These are phyloP conservation scores for Tetragonula clypearis DNA, from an alignment of 1,140 invertebrate genomes.

Conservation along the genomic window DNA sequence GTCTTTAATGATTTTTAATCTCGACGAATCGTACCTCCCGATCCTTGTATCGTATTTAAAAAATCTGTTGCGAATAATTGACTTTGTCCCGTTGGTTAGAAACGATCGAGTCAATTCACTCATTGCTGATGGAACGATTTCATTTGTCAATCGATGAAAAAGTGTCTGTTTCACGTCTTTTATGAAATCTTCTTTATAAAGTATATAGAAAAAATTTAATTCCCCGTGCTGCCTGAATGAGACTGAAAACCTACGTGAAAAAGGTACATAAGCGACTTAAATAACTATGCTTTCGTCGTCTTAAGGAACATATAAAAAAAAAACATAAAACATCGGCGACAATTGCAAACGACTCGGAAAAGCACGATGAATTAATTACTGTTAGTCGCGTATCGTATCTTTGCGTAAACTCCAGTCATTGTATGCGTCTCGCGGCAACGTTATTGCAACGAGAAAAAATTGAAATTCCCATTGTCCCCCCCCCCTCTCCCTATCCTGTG, in stretches of 20 bases:
- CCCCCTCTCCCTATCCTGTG: not conserved
- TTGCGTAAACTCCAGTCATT: constrained; percentile 19
- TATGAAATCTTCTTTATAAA: too few relatives aligned
- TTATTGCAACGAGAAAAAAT: not conserved
- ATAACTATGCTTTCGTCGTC: not conserved
- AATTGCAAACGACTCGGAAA: not conserved
- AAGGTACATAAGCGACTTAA: not conserved
- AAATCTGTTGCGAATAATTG: too few relatives aligned
- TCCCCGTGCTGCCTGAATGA: not conserved
- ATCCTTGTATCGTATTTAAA: too few relatives aligned
- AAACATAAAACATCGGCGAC: not conserved
- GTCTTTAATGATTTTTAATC: too few relatives aligned
- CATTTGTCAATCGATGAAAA: too few relatives aligned
- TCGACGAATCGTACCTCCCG: too few relatives aligned
- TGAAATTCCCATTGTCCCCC: not conserved
- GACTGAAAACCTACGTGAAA: not conserved
- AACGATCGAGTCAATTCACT: too few relatives aligned
- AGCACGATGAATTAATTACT: not conserved
- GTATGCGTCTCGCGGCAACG: not conserved
- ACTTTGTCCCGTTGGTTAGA: too few relatives aligned
- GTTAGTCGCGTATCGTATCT: not conserved
- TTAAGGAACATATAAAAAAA: not conserved
- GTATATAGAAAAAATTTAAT: not conserved
- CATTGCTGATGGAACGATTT: too few relatives aligned
- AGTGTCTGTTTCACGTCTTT: too few relatives aligned